Base-by-base conservation (phyloP, 2,888 invertebrate genomes). In the Caenorhabditis zanzibari region DNA sequence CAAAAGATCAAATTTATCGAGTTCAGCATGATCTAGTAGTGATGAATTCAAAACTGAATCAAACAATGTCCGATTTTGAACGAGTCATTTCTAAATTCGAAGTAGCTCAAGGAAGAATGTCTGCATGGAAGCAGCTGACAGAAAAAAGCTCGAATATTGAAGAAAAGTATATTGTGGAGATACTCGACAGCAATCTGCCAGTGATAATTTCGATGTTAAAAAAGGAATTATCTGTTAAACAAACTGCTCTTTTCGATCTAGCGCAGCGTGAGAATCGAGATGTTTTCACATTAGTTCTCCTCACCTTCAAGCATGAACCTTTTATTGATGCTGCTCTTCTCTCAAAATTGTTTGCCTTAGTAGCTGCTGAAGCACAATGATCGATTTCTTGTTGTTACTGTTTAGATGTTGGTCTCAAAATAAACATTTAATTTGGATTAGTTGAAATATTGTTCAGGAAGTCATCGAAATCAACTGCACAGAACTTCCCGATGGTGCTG, bases 391-490 rank as follows among this genome's bases (percentile, higher is more conserved):
- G 4, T 68, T n/a, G n/a, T n/a, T n/a, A n/a, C n/a, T n/a, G n/a
- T n/a, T n/a, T n/a, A n/a, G n/a, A n/a, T n/a, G n/a, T n/a, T 38
- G 22, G 12, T 61, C 6, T 6, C 9, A 54, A 52, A 63, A 72
- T 49, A 12, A 63, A 66, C n/a, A n/a, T n/a, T n/a, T n/a, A n/a
- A n/a, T n/a, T n/a, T n/a, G n/a, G n/a, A n/a, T n/a, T n/a, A n/a
- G n/a, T n/a, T n/a, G n/a, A n/a, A n/a, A n/a, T n/a, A n/a, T n/a
- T 22, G 5, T 85, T 56, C 54, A 87, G 87, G 89, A 97, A 97
- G 97, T 98, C 90, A 98, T 99, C 92, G 98, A 99, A 93, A 94
- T 99, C 85, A 96, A 96, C 93, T 95, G 97, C 80, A 96, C 97
- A 90, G 96, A 97, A 92, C 94, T 99, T 90, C 98, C 98, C 9